Evolutionary conservation across 2,888 invertebrate genomes (phyloP), one percentile per base, ranked within the genome.

Genomic region (Eilema caniola): DNA sequence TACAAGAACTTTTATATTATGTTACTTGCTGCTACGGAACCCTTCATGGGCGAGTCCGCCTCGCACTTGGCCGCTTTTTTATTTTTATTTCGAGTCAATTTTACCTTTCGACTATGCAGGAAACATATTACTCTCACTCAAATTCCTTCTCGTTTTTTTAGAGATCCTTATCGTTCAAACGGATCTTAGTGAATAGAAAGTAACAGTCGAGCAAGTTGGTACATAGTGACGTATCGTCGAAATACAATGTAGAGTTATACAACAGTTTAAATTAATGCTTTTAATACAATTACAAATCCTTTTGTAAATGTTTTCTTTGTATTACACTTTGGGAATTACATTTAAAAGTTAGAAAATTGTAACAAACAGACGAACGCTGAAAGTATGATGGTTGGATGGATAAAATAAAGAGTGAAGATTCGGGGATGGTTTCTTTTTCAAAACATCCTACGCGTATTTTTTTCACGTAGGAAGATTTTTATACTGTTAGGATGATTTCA

Each of bases 151-250:
- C 20, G 61, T 62, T 11, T 69, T 73, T 72, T 66, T 66, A 47
- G 16, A 33, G 60, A 59, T 67, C 60, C 47, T 61, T 67, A 62
- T 67, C 62, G 25, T 62, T 67, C 60, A 75, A 72, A 76, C 64
- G 71, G 72, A 80, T 82, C 80, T 74, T 69, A 67, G 67, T 66
- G 64, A 83, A 83, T 80, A 84, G 80, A 85, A 85, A 82, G 81
- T 79, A 65, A 71, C 69, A 72, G 76, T 73, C 68, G 64, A 53
- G n/a, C 10, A n/a, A n/a, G n/a, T 53, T 0, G 64, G 76, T 70
- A 73, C 64, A 73, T 80, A 72, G n/a, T 73, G 67, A 74, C 74
- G 72, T 71, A 79, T 71, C 69, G 74, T 71, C 74, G 68, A 73
- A 81, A 76, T 62, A 62, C 47, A 33, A 63, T 67, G 37, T 75